Conservation (phyloP, 2,113 vertebrate species). For the Cynoglossus semilaevis region DNA sequence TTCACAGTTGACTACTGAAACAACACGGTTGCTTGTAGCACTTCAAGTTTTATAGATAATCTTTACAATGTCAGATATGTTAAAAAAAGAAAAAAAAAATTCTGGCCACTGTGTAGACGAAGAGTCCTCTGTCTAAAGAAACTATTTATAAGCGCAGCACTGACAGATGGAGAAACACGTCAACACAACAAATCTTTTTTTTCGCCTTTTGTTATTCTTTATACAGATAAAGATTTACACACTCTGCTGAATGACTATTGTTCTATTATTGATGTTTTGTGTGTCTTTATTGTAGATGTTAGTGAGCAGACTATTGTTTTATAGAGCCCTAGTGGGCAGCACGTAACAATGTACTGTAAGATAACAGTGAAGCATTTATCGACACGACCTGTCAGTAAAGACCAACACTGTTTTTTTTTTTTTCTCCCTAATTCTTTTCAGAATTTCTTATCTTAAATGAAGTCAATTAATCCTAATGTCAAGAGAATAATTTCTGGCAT, state of each 20-base stretch:
- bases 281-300: constrained; percentile 27
- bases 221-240: background rate
- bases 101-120: no score
- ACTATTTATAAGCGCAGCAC: no score
- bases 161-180: no score
- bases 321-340: constrained; percentile 39
- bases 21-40: no score
- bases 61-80: no score
- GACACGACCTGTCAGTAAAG: constrained; percentile 42
- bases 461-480: constrained; percentile 35
- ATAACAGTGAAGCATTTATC: constrained; percentile 12
- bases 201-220: no score
- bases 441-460: constrained; percentile 38
- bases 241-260: background rate
- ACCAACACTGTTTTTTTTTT: constrained; percentile 25
- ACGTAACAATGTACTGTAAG: constrained; percentile 35
- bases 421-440: background rate
- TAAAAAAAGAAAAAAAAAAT: no score
- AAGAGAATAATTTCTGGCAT: constrained; percentile 18
- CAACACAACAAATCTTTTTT: no score
- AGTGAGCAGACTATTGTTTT: constrained; percentile 26
- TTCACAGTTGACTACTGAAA: no score
- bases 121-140: no score
- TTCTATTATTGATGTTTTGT: constrained; percentile 33
- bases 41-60: no score